A percentile compares a stretch with the other conserved stretches of the same genome.
phyloP scores from a whole-genome alignment of 2,797 vertebrate species.

The Chiloscyllium punctatum region DNA sequence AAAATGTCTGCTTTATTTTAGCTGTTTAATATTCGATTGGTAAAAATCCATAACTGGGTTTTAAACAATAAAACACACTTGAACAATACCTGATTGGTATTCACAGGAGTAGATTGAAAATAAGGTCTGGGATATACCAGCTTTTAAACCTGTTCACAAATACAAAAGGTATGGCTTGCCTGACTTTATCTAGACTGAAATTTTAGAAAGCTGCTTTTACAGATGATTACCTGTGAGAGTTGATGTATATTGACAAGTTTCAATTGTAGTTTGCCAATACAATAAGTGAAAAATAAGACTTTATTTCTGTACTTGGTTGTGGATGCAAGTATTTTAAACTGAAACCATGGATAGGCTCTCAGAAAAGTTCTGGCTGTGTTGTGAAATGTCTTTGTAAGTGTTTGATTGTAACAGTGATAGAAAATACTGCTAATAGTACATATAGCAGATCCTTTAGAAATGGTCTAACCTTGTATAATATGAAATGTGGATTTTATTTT shows the following conservation, averaged over 20 bases:
- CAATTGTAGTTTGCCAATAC: background rate
- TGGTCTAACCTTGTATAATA: too few relatives aligned
- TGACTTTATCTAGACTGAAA: slow-evolving; percentile 62
- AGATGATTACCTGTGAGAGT: slow-evolving; percentile 27
- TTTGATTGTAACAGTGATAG: background rate
- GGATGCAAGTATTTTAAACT: background rate
- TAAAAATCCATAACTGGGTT: slow-evolving; percentile 53
- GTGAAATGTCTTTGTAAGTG: background rate
- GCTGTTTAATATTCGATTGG: background rate
- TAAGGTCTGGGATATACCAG: slow-evolving; percentile 65
- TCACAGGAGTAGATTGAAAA: slow-evolving; percentile 67
- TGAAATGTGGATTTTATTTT: background rate
- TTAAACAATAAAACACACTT: slow-evolving; percentile 60
- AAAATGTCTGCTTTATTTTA: background rate
- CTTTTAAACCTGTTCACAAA: slow-evolving; percentile 60
- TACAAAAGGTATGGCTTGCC: slow-evolving; percentile 64
- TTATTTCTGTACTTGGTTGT: background rate
- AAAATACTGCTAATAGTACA: background rate
- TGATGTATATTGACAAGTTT: background rate
- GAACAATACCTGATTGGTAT: slow-evolving; percentile 58
- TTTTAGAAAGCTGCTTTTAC: slow-evolving; percentile 67
- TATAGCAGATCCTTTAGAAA: background rate
- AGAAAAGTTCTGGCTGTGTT: background rate
- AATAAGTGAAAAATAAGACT: background rate
- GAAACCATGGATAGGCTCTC: background rate